phyloP scores from a whole-genome alignment of 2,888 invertebrate species.

The Thera obeliscata region DNA sequence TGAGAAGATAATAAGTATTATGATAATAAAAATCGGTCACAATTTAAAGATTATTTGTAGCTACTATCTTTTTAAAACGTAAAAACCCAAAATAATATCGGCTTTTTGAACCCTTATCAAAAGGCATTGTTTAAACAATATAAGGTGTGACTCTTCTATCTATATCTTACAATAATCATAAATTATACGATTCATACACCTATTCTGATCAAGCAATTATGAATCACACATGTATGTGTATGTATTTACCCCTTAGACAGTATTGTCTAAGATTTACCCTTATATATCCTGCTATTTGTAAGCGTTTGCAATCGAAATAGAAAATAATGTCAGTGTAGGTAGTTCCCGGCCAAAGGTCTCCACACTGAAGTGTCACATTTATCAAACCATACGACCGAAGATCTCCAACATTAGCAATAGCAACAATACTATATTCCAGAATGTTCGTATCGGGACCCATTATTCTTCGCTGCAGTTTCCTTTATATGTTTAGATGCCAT shows the following conservation, averaged over 20 bases:
- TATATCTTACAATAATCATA: neutral
- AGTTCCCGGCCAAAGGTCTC: constrained; percentile 58
- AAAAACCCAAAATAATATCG: neutral
- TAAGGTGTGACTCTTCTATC: neutral
- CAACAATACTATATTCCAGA: constrained; percentile 71
- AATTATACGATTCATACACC: neutral
- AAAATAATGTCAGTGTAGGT: constrained; percentile 54
- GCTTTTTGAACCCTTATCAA: neutral
- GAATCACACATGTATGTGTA: neutral
- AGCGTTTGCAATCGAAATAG: constrained; percentile 42
- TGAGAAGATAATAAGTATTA: too few species aligned
- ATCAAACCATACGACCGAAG: constrained; percentile 62
- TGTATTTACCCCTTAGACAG: too few species aligned
- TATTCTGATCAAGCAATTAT: neutral
- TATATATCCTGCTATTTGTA: constrained; percentile 5
- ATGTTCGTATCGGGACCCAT: constrained; percentile 76
- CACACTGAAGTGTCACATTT: constrained; percentile 60
- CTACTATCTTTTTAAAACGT: neutral
- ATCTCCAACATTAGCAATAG: constrained; percentile 64
- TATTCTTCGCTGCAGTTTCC: constrained; percentile 74
- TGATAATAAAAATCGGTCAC: too few species aligned
- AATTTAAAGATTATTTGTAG: neutral
- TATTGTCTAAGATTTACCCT: too few species aligned
- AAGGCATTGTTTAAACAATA: neutral
- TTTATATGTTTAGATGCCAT: constrained; percentile 77